Base-by-base conservation (phyloP, 2,797 vertebrate genomes). In the Siniperca undulata region DNA sequence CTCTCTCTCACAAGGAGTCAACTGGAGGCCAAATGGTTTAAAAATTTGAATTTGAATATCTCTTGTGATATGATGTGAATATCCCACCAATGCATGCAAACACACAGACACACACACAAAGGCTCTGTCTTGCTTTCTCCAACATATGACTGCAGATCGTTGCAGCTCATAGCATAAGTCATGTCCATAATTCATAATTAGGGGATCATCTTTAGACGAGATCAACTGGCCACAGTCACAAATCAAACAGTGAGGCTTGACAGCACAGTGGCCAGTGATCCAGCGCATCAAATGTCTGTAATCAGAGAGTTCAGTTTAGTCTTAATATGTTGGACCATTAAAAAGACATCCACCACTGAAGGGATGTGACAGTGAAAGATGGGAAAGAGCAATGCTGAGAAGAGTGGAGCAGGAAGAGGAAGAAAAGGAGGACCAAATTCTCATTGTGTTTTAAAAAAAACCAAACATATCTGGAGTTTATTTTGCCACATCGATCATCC, bases 321-420 rank as follows among this genome's bases (percentile, higher is more conserved):
- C 81, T 75, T 82, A 88, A 88, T 89, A 81, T 77, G 78, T n/a
- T 36, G 70, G 48, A 77, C 59, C 78, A 85, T 84, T 86, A 86
- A 81, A 79, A 78, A 83, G 69, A 82, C 61, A 74, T 62, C 79
- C 44, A 55, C 55, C 59, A 24, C 62, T 75, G 55, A 82, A 46
- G 27, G 56, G 44, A 34, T 40, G 30, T 61, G 86, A 80, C 86
- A 84, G 69, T 77, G 78, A 91, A 61, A 53, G 76, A 88, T 86
- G 69, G 58, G 34, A 53, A 30, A 65, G 67, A 77, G 8, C 6
- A 56, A 74, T 9, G 30, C 4, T 56, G 70, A 68, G 60, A 44
- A 36, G 19, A 75, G 16, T 2, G 17, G 16, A 59, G 55, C 64
- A 44, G 65, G 38, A 83, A 19, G 50, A 55, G n/a, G 14, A 55